phyloP scores from a whole-genome alignment of 2,797 vertebrate genomes.

The Enteromius thamalakanensis region DNA sequence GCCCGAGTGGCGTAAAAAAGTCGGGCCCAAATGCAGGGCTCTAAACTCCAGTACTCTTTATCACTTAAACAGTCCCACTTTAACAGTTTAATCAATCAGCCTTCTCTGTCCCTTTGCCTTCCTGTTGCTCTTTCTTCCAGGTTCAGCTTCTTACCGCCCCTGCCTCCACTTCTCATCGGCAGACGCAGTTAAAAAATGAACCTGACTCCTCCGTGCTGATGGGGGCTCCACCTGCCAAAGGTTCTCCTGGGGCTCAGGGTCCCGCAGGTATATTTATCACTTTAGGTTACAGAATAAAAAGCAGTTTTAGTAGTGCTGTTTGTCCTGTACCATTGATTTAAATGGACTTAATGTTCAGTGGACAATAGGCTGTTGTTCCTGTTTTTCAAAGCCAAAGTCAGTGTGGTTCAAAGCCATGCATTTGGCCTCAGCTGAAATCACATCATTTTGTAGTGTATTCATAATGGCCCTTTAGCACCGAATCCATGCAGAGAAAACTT shows the following conservation, averaged over 20 bases:
- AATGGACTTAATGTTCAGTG: background rate
- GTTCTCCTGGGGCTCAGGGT: conserved; percentile 82
- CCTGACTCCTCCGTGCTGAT: conserved; percentile 71
- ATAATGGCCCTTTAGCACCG: conserved; percentile 36
- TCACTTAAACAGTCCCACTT: background rate
- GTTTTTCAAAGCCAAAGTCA: background rate
- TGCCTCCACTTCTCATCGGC: conserved; percentile 59
- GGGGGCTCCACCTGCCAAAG: conserved; percentile 78
- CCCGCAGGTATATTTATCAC: conserved; percentile 69
- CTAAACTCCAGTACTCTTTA: background rate
- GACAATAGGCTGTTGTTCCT: background rate
- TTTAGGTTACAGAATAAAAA: conserved; percentile 4
- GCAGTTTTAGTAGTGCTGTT: background rate
- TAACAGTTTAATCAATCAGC: background rate
- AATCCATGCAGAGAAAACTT: conserved; percentile 49
- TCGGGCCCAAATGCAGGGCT: no score
- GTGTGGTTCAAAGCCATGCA: conserved; percentile 46
- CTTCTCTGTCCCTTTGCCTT: background rate
- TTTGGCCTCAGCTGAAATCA: conserved; percentile 58
- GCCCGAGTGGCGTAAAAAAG: no score
- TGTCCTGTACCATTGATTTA: background rate
- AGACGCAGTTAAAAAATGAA: conserved; percentile 64
- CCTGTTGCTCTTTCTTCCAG: conserved; percentile 66
- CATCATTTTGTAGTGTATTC: conserved; percentile 46
- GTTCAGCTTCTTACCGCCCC: conserved; percentile 78